phyloP scores from a whole-genome alignment of 2,888 invertebrate genomes.

The Lycophotia porphyrea region DNA sequence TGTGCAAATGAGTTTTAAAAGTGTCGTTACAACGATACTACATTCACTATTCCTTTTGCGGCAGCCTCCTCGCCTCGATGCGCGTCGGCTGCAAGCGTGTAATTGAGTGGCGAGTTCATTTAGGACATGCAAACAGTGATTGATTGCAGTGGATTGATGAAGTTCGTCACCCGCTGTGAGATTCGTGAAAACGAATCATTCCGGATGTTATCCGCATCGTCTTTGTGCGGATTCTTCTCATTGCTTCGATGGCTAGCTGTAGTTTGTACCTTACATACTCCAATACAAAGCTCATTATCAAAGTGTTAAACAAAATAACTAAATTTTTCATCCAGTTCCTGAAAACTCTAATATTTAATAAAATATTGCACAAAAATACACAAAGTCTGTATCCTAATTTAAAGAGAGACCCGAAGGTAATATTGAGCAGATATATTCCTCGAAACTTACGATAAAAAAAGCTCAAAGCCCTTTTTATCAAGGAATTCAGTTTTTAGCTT shows the following conservation, averaged over 20 bases:
- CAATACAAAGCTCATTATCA: not conserved
- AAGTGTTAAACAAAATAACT: not conserved
- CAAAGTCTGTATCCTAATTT: not conserved
- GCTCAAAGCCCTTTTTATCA: slow-evolving; percentile 18
- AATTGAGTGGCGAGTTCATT: slow-evolving; percentile 55
- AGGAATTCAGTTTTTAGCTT: slow-evolving; percentile 8
- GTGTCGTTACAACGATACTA: slow-evolving; percentile 10
- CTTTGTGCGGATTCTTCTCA: not conserved
- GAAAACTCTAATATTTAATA: not conserved
- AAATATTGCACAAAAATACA: not conserved
- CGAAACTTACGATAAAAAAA: slow-evolving; percentile 2
- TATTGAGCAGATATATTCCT: not conserved
- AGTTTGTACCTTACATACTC: not conserved
- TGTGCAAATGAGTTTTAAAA: slow-evolving; percentile 26
- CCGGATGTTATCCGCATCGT: not conserved
- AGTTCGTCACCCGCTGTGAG: slow-evolving; percentile 10
- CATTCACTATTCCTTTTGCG: slow-evolving; percentile 17
- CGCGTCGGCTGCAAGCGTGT: slow-evolving; percentile 26
- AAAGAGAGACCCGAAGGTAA: not conserved
- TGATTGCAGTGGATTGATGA: slow-evolving; percentile 49
- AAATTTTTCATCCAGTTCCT: not conserved
- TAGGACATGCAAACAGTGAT: slow-evolving; percentile 58
- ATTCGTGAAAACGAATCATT: slow-evolving; percentile 15
- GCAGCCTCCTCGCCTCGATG: not conserved
- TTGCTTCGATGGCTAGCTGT: not conserved